Base-by-base conservation (phyloP, 2,113 vertebrate genomes). In the zebrafish (Danio rerio) region DNA sequence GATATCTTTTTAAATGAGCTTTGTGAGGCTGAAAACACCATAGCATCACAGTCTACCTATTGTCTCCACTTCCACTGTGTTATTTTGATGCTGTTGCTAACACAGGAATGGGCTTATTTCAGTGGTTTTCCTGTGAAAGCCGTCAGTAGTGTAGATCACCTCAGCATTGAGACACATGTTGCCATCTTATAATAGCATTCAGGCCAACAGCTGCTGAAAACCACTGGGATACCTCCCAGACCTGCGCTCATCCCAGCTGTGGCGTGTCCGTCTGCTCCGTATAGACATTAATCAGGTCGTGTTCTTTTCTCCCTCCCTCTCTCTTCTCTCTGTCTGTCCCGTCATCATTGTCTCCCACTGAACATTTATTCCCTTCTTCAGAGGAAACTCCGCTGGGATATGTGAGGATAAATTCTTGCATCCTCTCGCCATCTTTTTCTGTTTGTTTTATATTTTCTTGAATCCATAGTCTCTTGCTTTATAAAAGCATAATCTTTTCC, bases 311-410 rank as follows among this genome's bases (percentile, higher is more conserved):
- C 78, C 83, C 74, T 83, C 74, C 61, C 62, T 52, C 18, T 69
- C 47, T 79, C 31, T 31, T 31, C 58, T 81, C 61, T 74, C 59
- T 65, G 76, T 83, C 83, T 72, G 50, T 88, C 79, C 80, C 71
- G 78, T 80, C 85, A 71, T 83, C 87, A 84, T 83, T 81, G 50
- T 73, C 61, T n/a, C 74, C 61, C 83, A 84, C 66, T 85, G 81
- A 83, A 87, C 85, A 79, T 88, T 70, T 88, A 70, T 86, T 88
- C 49, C 74, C 90, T 90, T 88, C 90, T 91, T 21, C 94, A 95
- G 94, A 94, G 93, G 91, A 92, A 93, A 88, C 93, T 94, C 74
- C 92, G 93, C 91, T 90, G 92, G 90, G 90, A 89, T 88, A 92
- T 94, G 91, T 87, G 90, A 91, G 92, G 0, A 3, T 85, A 87